Base-by-base conservation (phyloP, 2,888 invertebrate species). In the Drosophila demipolita region DNA sequence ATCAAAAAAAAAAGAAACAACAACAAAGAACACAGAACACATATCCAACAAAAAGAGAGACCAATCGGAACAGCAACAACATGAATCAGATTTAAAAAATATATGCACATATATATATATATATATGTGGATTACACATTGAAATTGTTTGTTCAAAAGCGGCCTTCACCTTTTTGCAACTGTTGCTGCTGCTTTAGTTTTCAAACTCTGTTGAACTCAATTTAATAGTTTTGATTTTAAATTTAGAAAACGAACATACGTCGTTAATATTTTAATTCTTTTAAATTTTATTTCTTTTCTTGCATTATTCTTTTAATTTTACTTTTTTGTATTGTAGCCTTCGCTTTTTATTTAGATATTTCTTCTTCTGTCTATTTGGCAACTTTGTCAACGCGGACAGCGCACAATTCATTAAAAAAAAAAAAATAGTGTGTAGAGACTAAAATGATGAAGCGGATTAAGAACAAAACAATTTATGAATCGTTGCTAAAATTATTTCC, bases 381-480 rank as follows among this genome's bases (percentile, higher is more conserved):
- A 75, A 55, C 68, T 58, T 54, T 66, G 73, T 71, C 72, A 57
- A 42, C 53, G 65, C 40, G 23, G 50, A 65, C 75, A 69, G 59
- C 61, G 61, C 40, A 66, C 66, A 58, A 80, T 80, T 77, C 80
- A 71, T 69, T 62, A 50, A 66, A 77, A 62, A 59, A n/a, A n/a
- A 60, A 48, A 32, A 12, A 26, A 49, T 29, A 20, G 7, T 26
- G 59, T 67, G 52, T 64, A 58, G 48, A 36, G 66, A 38, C 54
- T 53, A 32, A 65, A 59, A 64, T 61, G 53, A 71, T 76, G 50
- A 49, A 33, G 26, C 42, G 32, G 26, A 50, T 52, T 20, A 49
- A 50, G 17, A 42, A 53, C 17, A 26, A 54, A 23, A 54, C 15
- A 66, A 55, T 33, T 35, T 61, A 49, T 66, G 49, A 49, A 40